Base-by-base conservation (phyloP, 2,797 vertebrate species). In the Chaetodon trifasciatus region DNA sequence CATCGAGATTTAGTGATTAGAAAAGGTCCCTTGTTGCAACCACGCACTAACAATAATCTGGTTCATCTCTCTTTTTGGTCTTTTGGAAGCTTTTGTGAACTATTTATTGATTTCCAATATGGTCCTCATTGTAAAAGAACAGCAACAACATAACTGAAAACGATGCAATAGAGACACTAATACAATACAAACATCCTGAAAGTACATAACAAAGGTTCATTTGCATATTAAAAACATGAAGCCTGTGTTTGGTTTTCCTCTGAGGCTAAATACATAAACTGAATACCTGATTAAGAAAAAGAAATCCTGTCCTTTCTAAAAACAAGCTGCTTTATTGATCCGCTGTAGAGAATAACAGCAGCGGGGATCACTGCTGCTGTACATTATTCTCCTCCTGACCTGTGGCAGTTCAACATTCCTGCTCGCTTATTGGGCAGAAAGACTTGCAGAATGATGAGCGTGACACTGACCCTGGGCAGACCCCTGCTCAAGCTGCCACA, bases 371-470 rank as follows among this genome's bases (percentile, higher is more conserved):
- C 49, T 53, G 62, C 56, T 63, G 58, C 23, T 11, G 69, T 68
- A 40, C 28, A 13, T 70, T 67, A 60, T 73, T 84, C 42, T 56
- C 50, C 49, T n/a, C 55, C 37, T 79, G 78, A 91, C 70, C 87
- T 49, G 15, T 16, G 67, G 53, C 39, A 42, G 53, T 68, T 83
- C 49, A 81, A 77, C 89, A 94, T 93, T 93, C 92, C 91, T 87
- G 66, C 52, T 63, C 40, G 52, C 73, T 84, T 69, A 88, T 80
- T 90, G 89, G 83, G 86, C 87, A 91, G 87, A 89, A 90, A 81
- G 76, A 82, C 66, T 69, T 39, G 58, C 52, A 79, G 81, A 90
- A 63, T 83, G 83, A 76, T 78, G 83, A 93, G 87, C 65, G 11
- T 86, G 73, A 92, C 84, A 65, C 66, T 88, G 90, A 93, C 90